phyloP scores from a whole-genome alignment of 2,888 invertebrate genomes.

The Agonopterix heracliana region DNA sequence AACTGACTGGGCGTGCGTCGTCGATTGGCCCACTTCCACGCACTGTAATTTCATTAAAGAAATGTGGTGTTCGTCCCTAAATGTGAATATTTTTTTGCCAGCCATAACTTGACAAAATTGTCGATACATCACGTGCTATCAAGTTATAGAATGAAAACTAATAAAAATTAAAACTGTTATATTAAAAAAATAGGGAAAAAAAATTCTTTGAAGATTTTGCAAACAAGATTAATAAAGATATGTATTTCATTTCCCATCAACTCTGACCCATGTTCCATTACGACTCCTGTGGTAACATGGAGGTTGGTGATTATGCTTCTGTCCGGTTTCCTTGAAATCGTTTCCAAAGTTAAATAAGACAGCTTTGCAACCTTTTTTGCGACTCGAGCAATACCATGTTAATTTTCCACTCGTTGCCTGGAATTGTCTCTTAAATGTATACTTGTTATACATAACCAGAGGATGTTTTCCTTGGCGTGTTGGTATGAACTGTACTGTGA shows the following conservation, averaged over 20 bases:
- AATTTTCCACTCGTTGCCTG: constrained; percentile 8
- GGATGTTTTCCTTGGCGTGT: constrained; percentile 13
- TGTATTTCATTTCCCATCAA: neutral
- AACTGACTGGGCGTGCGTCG: no score
- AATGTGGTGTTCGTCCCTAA: no score
- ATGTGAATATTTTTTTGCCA: no score
- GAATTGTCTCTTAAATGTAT: constrained; percentile 11
- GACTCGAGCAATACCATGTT: constrained; percentile 20
- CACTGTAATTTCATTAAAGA: no score
- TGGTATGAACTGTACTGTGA: constrained; percentile 5
- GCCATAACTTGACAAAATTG: no score
- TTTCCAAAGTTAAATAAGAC: neutral
- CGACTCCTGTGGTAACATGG: constrained; percentile 8
- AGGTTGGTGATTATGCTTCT: neutral
- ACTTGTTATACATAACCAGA: constrained; percentile 17
- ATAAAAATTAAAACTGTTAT: no score
- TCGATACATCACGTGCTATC: no score
- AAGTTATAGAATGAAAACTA: no score
- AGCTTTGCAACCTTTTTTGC: constrained; percentile 15
- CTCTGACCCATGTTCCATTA: constrained; percentile 12
- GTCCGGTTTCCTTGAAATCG: neutral
- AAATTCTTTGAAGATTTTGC: no score
- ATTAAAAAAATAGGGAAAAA: no score
- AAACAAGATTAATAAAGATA: no score
- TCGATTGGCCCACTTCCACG: no score